Percentiles rank a stretch among this genome's conserved stretches.
Evolutionary conservation across 92 coral and sea anemone genomes (phyloP).

Genomic region (Palythoa grandis): DNA sequence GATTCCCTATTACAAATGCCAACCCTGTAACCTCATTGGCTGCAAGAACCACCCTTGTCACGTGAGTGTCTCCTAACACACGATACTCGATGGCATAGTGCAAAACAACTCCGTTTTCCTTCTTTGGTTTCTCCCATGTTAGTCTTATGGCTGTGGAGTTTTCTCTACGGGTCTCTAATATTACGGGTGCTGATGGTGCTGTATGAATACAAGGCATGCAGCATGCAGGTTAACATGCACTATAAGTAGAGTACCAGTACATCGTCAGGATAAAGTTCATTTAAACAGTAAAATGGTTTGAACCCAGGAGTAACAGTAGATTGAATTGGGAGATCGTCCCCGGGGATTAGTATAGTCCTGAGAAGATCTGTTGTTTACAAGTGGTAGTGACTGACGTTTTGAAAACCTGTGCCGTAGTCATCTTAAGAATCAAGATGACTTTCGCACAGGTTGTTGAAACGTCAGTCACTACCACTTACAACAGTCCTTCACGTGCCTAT

Average conservation of each 20-base stretch:
- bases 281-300: too few species aligned
- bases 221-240: background rate
- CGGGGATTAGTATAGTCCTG: too few species aligned
- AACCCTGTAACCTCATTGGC: slow-evolving; percentile 51
- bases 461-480: too few species aligned
- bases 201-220: slow-evolving; percentile 10
- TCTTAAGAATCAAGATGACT: too few species aligned
- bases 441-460: too few species aligned
- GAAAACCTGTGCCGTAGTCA: too few species aligned
- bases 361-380: too few species aligned
- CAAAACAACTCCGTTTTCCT: slow-evolving; percentile 74
- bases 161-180: slow-evolving; percentile 38
- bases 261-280: too few species aligned
- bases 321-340: too few species aligned
- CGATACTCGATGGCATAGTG: slow-evolving; percentile 77
- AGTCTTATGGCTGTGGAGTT: slow-evolving; percentile 76
- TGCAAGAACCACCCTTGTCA: slow-evolving; percentile 36
- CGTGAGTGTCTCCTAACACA: slow-evolving; percentile 52
- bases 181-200: slow-evolving; percentile 85
- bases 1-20: slow-evolving; percentile 41
- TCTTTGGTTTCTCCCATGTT: slow-evolving; percentile 73
- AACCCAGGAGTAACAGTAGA: too few species aligned
- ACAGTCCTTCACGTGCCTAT: too few species aligned
- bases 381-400: too few species aligned
- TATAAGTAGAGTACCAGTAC: background rate